A percentile compares a stretch with the other conserved stretches of the same genome.
Conservation (phyloP, 2,888 invertebrate genomes). For the Nephrotoma appendiculata region DNA sequence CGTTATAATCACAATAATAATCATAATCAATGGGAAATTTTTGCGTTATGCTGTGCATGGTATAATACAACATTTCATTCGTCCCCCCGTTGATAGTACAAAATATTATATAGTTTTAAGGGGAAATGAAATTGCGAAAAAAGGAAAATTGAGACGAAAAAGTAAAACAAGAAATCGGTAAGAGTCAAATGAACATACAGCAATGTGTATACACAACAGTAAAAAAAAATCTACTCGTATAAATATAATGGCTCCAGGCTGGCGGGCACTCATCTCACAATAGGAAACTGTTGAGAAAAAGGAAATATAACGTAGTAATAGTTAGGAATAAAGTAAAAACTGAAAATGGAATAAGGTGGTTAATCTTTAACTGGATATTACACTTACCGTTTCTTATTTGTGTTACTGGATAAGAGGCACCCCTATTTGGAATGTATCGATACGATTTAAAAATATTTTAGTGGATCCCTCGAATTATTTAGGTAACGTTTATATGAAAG, state of each 20-base stretch:
- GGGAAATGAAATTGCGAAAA: not conserved
- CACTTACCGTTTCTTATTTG: not conserved
- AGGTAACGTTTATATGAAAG: too few relatives aligned
- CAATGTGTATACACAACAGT: not conserved
- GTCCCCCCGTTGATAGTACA: not conserved
- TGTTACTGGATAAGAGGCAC: too few relatives aligned
- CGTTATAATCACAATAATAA: not conserved
- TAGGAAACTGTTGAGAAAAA: conserved; percentile 4
- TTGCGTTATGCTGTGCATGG: not conserved
- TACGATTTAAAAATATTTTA: too few relatives aligned
- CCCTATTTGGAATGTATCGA: too few relatives aligned
- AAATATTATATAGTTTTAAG: not conserved
- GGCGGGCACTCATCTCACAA: conserved; percentile 11
- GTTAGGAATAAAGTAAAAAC: not conserved
- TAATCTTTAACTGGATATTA: not conserved
- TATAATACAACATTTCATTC: not conserved
- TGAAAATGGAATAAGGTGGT: not conserved
- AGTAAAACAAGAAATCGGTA: not conserved
- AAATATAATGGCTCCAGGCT: conserved; percentile 9
- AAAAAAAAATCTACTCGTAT: not conserved
- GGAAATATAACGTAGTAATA: conserved; percentile 2
- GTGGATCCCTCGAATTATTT: too few relatives aligned
- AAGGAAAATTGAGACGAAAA: not conserved
- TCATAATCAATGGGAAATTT: not conserved
- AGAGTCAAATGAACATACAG: not conserved